These are phyloP conservation scores for Synergus itoensis DNA, from an alignment of 2,888 invertebrate genomes.

Conservation along the genomic window DNA sequence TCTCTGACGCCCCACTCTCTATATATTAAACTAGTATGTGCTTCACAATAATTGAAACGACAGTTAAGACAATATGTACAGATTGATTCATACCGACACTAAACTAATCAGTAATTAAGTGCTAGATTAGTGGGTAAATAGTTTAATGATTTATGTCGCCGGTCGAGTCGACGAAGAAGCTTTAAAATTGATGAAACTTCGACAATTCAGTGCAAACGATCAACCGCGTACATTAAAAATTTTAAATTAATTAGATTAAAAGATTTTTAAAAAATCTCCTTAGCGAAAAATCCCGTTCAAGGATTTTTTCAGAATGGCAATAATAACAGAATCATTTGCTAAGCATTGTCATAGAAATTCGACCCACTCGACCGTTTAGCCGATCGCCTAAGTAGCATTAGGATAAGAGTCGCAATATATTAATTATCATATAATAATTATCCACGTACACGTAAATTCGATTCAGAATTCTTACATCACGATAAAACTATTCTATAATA, in stretches of 20 bases:
- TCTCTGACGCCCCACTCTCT: slow-evolving; percentile 27
- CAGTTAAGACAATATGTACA: slow-evolving; percentile 72
- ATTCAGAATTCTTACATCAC: slow-evolving; percentile 63
- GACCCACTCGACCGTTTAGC: slow-evolving; percentile 29
- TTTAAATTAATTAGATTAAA: background rate
- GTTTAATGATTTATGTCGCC: slow-evolving; percentile 42
- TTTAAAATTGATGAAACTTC: background rate
- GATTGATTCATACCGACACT: slow-evolving; percentile 64
- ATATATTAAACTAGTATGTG: slow-evolving; percentile 48
- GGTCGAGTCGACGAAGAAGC: slow-evolving; percentile 12
- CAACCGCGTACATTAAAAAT: background rate
- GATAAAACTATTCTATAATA: slow-evolving; percentile 42
- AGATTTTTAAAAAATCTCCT: background rate
- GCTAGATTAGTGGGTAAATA: slow-evolving; percentile 61
- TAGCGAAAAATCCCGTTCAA: background rate
- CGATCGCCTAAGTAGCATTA: slow-evolving; percentile 52
- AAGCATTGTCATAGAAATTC: background rate
- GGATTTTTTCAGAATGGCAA: background rate
- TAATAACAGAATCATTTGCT: slow-evolving; percentile 1
- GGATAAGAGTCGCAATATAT: slow-evolving; percentile 63
- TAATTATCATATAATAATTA: slow-evolving; percentile 57
- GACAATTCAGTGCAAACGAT: background rate
- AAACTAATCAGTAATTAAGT: slow-evolving; percentile 59
- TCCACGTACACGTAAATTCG: slow-evolving; percentile 58
- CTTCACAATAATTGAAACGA: slow-evolving; percentile 61